Base-by-base conservation (phyloP, 2,113 vertebrate species). In the Danionella cerebrum region DNA sequence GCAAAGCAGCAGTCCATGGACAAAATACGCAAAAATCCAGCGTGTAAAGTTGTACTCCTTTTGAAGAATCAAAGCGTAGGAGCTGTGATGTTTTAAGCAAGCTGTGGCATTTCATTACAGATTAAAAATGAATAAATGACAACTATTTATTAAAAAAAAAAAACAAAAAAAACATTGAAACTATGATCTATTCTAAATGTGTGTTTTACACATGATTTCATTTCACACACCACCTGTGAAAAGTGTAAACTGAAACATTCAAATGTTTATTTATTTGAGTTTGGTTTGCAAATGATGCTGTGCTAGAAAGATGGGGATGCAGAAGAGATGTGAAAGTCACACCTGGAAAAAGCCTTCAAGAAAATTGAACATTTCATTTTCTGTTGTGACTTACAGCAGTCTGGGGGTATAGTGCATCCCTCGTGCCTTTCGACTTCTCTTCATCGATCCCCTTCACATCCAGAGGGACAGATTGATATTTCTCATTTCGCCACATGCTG, bases 401-500 rank as follows among this genome's bases (percentile, higher is more conserved):
- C 48, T 87, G 85, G 47, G 79, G 78, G 0, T 86, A 84, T 64
- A 81, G 79, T 1, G 85, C 85, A 10, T 89, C 81, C 63, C 80
- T 82, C 5, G 78, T 77, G 4, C 76, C 64, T 50, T 83, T 84
- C 65, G 78, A 78, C 77, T 83, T 80, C 75, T 86, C 85, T 57
- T 74, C 76, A 24, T 88, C 85, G 36, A 79, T 79, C 33, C 72
- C 88, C 70, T 88, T 89, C 68, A 91, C 90, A 21, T 88, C 83
- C 0, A 71, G 73, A 1, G 88, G 80, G 0, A 90, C 79, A 0
- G 84, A 83, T 22, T 82, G 83, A 59, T 91, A 91, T 58, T 79
- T 79, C 22, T 90, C 87, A 62, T 78, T 90, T 70, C 81, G 72
- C 68, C 73, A 89, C 92, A 92, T 92, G 29, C 25, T 74, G 18